Evolutionary conservation across 2,888 invertebrate genomes (phyloP).

Genomic region (Drosophila aldrichi): DNA sequence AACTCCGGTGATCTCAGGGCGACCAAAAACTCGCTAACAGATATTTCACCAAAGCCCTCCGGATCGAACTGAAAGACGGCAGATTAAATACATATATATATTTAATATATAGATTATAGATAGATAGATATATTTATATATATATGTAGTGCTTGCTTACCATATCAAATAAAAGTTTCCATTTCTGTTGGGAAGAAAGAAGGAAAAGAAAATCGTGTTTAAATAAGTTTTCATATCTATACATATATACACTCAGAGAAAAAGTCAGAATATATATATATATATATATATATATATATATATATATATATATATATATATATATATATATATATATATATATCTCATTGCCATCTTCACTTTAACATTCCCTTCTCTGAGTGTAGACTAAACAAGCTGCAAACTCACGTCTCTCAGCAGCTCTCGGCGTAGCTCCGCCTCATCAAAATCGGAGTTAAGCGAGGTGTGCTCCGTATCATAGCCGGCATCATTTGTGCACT

Average conservation of each 20-base stretch:
- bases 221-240: not conserved
- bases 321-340: no score
- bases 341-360: no score
- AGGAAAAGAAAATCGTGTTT: not conserved
- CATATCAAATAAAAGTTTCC: constrained; percentile 94
- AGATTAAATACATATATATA: not conserved
- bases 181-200: constrained; percentile 88
- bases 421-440: constrained; percentile 91
- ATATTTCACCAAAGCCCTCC: constrained; percentile 97
- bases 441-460: constrained; percentile 92
- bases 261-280: no score
- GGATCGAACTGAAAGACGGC: constrained; percentile 90
- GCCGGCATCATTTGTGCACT: constrained; percentile 87
- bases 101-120: not conserved
- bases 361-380: not conserved
- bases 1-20: constrained; percentile 92
- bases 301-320: no score
- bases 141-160: constrained; percentile 86
- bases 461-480: constrained; percentile 94
- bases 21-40: constrained; percentile 92
- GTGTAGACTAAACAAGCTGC: not conserved
- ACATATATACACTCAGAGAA: constrained; percentile 1
- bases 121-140: no score
- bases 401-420: constrained; percentile 92
- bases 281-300: no score